Evolutionary conservation across 2,888 invertebrate genomes (phyloP), one percentile per base, ranked within the genome.

Genomic region (Trachelus tabidus): DNA sequence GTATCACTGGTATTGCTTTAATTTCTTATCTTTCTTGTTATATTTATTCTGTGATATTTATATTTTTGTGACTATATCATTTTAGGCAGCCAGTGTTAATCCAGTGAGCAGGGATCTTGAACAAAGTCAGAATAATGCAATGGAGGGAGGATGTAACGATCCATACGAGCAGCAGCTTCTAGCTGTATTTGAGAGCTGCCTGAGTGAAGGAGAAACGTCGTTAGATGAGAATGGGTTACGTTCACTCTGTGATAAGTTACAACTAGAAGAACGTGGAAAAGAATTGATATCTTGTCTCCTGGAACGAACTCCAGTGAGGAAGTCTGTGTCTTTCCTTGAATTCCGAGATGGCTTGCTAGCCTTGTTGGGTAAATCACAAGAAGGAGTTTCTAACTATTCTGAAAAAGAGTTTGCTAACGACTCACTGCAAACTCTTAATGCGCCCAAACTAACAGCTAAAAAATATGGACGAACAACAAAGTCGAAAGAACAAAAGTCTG

Each of bases 121-220:
- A 71, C 79, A 78, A 80, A 73, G 73, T 82, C 83, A 83, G 82
- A 83, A 87, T 84, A 82, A 88, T 89, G 89, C 89, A 82, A 91
- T 91, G 91, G 91, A 89, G 87, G 89, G 88, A 80, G 86, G 85
- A 79, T 87, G 83, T 76, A 86, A 84, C 79, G 96, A 96, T 92
- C 96, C 95, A 73, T 96, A 97, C 90, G 97, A 97, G 91, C 95
- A 95, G 92, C 96, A 96, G 93, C 93, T 97, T 87, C 94, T 95
- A 86, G 94, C 95, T 86, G 96, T 96, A 89, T 97, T 96, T 89
- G 94, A 96, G 90, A 96, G 95, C 89, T 96, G 96, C 92, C 95
- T 96, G 92, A 93, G 93, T 83, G 94, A 95, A 89, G 94, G 94
- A 87, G 93, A 94, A 87, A 95, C 95, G 84, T 94, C 94, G 86